Evolutionary conservation across 1,140 invertebrate species (phyloP), one percentile per base, ranked within the genome.

Genomic region (Apis dorsata): DNA sequence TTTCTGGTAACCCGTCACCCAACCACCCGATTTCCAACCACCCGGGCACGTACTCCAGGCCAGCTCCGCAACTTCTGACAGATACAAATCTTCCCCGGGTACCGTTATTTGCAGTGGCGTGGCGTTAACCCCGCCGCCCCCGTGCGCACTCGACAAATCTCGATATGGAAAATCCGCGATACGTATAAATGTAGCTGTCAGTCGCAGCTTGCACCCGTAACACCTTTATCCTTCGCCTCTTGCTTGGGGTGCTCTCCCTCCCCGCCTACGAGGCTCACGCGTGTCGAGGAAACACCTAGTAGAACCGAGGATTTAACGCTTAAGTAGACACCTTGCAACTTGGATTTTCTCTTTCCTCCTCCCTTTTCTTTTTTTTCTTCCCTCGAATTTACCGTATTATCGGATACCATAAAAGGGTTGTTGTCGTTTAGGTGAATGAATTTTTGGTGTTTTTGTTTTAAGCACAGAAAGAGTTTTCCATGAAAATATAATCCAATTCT

Each of bases 151-250:
- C 91, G 92, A 92, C 92, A 90, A 93, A 92, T 93, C 92, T 92
- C 92, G 92, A 93, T 92, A 92, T 92, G 92, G 92, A 93, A 93
- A 93, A 92, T 93, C 91, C 91, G 88, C 88, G 91, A 92, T 92
- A 92, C 91, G 90, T 92, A 92, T 92, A 93, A 93, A 93, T 92
- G 92, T 92, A 91, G 91, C 92, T 92, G 92, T 93, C 92, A 93
- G 84, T 90, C 87, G 91, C 92, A 93, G 91, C 89, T 89, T 85
- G 86, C 91, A 86, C 89, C 80, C 87, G 80, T 88, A 88, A 88
- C 87, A 88, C 86, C 87, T 88, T 88, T 88, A 88, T 88, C 87
- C 86, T 77, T 59, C 86, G 72, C 57, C 81, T 78, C 66, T 71
- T 57, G 63, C 73, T 63, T 34, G 28, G 71, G 53, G 11, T 5